Evolutionary conservation across 2,797 vertebrate genomes (phyloP), one percentile per base, ranked within the genome.

Genomic region (Galagoides demidoff): DNA sequence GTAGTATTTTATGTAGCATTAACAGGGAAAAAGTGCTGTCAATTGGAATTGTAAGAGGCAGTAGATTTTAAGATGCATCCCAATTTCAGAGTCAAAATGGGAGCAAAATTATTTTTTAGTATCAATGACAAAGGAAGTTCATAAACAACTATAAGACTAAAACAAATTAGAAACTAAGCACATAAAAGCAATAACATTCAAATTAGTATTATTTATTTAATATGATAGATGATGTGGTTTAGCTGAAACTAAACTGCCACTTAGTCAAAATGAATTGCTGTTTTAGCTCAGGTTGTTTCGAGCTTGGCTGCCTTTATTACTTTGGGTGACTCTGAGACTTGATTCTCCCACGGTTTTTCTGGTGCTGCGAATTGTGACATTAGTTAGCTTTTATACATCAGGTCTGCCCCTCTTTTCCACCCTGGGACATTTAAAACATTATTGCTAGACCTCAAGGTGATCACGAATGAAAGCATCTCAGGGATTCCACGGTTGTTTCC

Each of bases 81-180:
- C 20, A 45, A 78, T 87, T 83, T 57, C 61, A 89, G 61, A 92
- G 71, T 68, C 64, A 78, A 64, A 76, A 77, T 16, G 2, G 37
- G 70, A 81, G 77, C 81, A 89, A 90, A 93, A 95, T 70, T 77
- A 57, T 78, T 8, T 77, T 91, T 89, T 71, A 68, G 64, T 73
- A 12, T 85, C 52, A 87, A 70, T 34, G 66, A 57, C 57, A 71
- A 85, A 89, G 86, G n/a, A 95, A 90, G 86, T 90, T 90, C 59
- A 90, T 84, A 89, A 92, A 64, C 61, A 85, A 66, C 25, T n/a
- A 17, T 78, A 57, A 61, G 66, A 63, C 31, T 39, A 66, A 95
- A 90, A 55, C 85, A 78, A 91, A 94, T 95, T 43, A 95, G 86
- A 86, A 92, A 68, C 22, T 52, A 86, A 89, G 82, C n/a, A 71